Evolutionary conservation across 2,888 invertebrate species (phyloP).

Genomic region (Drosophila birchii): DNA sequence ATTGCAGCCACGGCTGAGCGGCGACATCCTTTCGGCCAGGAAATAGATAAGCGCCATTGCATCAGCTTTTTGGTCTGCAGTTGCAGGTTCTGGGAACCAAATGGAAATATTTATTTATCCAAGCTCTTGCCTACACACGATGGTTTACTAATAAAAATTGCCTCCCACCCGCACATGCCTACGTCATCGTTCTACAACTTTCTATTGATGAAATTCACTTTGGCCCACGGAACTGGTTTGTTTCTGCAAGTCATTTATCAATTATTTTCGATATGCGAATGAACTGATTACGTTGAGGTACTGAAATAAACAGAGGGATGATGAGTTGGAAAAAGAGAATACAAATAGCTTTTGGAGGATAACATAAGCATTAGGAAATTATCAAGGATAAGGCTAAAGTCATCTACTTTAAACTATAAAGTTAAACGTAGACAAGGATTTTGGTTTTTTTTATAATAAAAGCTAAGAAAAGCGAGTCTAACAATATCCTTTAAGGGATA

Average conservation of each 20-base stretch:
- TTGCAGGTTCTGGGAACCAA: constrained; percentile 8
- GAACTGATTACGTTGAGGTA: constrained; percentile 3
- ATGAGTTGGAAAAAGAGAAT: neutral
- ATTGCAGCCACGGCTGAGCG: constrained; percentile 22
- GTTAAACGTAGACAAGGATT: neutral
- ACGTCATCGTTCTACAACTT: constrained; percentile 58
- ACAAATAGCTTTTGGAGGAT: neutral
- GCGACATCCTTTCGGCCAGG: constrained; percentile 13
- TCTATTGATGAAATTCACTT: constrained; percentile 46
- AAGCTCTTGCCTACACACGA: constrained; percentile 4
- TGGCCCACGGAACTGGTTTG: neutral
- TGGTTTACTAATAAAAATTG: constrained; percentile 6
- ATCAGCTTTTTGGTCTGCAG: constrained; percentile 31
- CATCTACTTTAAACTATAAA: neutral
- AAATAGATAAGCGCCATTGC: constrained; percentile 29
- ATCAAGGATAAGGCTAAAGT: neutral
- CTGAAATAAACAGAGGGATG: neutral
- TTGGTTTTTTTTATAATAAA: neutral
- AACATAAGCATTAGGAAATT: neutral
- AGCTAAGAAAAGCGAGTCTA: neutral
- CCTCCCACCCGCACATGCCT: neutral
- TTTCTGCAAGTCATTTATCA: constrained; percentile 35
- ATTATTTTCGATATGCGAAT: constrained; percentile 32
- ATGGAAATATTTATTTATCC: constrained; percentile 7
- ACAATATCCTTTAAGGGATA: neutral